Evolutionary conservation across 2,888 invertebrate species (phyloP).

Genomic region (Nephrotoma flavescens): DNA sequence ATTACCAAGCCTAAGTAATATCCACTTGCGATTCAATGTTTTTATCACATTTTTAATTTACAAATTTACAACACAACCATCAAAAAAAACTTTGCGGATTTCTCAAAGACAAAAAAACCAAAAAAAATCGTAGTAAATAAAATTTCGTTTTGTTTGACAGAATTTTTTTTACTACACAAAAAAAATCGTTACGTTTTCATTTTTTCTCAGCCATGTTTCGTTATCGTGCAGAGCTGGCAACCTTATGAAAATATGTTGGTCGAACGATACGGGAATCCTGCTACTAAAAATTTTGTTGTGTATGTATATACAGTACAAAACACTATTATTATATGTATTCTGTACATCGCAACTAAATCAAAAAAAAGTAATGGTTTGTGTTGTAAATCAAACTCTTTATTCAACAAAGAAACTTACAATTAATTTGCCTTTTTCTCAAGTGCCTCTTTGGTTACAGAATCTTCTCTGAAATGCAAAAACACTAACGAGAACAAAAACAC

Average conservation of each 20-base stretch:
- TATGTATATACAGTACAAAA: neutral
- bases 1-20: neutral
- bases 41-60: neutral
- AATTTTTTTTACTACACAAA: neutral
- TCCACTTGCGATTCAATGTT: neutral
- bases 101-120: no score
- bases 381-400: neutral
- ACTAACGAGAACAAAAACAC: constrained; percentile 91
- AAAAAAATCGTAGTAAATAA: neutral
- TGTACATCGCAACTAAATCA: no score
- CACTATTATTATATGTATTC: neutral
- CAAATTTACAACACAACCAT: neutral
- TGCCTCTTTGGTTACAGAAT: constrained; percentile 36
- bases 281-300: neutral
- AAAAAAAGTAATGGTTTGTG: neutral
- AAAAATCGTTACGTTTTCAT: neutral
- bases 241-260: neutral
- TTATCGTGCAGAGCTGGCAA: neutral
- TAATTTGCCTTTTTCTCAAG: constrained; percentile 27
- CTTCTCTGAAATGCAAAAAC: constrained; percentile 90
- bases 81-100: neutral
- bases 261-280: no score
- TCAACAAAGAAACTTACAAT: constrained; percentile 4
- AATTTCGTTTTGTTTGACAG: neutral
- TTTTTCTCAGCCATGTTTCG: no score